Base-by-base conservation (phyloP, 2,888 invertebrate genomes). In the Euzophera pinguis region DNA sequence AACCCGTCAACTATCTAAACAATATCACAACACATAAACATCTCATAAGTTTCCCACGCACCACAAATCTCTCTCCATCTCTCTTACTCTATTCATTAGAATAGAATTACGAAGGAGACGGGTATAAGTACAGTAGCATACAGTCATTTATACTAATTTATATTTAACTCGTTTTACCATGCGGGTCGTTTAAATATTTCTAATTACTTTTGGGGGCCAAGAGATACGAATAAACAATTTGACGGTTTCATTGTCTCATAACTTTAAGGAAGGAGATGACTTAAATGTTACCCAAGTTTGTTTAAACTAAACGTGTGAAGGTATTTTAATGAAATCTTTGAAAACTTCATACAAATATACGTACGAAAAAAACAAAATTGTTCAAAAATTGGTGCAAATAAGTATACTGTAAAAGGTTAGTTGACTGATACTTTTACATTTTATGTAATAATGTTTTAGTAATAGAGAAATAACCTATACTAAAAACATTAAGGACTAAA, bases 41-140 rank as follows among this genome's bases (percentile, higher is more conserved):
- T 63, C 62, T 64, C 67, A 64, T 60, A 58, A 53, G 47, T 61
- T 78, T 79, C 77, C 73, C 79, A 78, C 79, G 75, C 53, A 39
- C 42, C 38, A 56, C 38, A 37, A 22, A 22, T 22, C 22, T 3
- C 22, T 22, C 14, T 27, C 50, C 54, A 2, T 72, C 75, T 59
- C 69, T 60, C 49, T 72, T 63, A 47, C 57, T 60, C 62, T 4
- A 53, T 51, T 3, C 37, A 32, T 50, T 37, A 53, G n/a, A n/a
- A n/a, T n/a, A n/a, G n/a, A n/a, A n/a, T n/a, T n/a, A 17, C 14
- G 59, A 64, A 17, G 56, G 58, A 50, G 66, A 67, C 48, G 49
- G 52, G 7, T 16, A 49, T 56, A 52, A 50, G 32, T 37, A 14
- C 47, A 45, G 53, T 53, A 53, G 51, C 51, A 54, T 55, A 32